These are phyloP conservation scores for Conus betulinus DNA, from an alignment of 1,140 invertebrate genomes.

Conservation along the genomic window DNA sequence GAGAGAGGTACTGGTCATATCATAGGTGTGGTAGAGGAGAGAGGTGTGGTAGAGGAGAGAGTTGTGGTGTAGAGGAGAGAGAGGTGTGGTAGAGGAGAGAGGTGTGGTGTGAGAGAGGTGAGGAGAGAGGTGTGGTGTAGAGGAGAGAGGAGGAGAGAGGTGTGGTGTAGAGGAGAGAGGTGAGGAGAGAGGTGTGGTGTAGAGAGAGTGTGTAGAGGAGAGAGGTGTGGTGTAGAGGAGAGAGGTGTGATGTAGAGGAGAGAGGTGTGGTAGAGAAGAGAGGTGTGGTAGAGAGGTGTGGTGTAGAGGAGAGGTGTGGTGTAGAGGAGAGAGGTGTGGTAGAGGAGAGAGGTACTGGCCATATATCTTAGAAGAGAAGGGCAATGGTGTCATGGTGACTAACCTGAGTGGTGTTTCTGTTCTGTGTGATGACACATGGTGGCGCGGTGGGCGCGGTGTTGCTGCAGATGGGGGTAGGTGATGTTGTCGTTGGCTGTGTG, in stretches of 20 bases:
- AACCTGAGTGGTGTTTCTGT: background rate
- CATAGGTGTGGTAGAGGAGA: background rate
- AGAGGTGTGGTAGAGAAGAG: background rate
- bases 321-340: background rate
- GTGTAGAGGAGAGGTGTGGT: background rate
- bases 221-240: background rate
- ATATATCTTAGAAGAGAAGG: too few relatives aligned
- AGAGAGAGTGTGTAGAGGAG: too few relatives aligned
- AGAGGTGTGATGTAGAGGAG: background rate
- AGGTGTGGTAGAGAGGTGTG: too few relatives aligned
- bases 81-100: too few relatives aligned
- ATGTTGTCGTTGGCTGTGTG: background rate
- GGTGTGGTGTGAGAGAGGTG: too few relatives aligned
- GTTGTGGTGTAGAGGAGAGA: too few relatives aligned
- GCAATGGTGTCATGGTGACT: background rate
- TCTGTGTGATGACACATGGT: background rate
- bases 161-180: too few relatives aligned
- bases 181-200: too few relatives aligned
- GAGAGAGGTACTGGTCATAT: background rate
- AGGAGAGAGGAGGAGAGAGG: too few relatives aligned
- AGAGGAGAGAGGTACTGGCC: background rate
- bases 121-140: too few relatives aligned
- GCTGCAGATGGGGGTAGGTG: background rate
- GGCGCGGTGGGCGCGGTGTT: background rate
- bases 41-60: too few relatives aligned